Percentiles rank a stretch among this genome's conserved stretches.
These are phyloP conservation scores for Falcunculus frontatus DNA, from an alignment of 2,113 vertebrate genomes.

Conservation along the genomic window DNA sequence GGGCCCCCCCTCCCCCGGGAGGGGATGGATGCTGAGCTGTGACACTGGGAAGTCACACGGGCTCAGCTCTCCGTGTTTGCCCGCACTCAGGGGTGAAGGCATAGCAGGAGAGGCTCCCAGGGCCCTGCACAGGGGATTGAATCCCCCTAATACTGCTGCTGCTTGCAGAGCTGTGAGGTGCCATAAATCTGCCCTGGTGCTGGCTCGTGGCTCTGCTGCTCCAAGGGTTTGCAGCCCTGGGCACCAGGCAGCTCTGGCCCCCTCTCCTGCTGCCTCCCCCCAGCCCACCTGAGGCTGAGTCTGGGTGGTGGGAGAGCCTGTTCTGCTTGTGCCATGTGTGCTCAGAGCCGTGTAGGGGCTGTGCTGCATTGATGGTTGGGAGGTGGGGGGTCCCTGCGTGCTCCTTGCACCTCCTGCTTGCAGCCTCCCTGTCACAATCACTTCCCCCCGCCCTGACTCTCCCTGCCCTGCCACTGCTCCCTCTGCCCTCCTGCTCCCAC, in stretches of 20 bases:
- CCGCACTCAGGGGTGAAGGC: fast-evolving
- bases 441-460: fast-evolving
- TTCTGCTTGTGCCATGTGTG: background rate
- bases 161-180: background rate
- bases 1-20: fast-evolving
- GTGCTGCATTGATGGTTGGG: fast-evolving
- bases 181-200: background rate
- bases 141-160: background rate
- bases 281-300: fast-evolving
- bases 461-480: background rate
- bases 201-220: background rate
- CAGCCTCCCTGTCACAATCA: fast-evolving
- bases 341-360: fast-evolving
- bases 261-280: too few species aligned
- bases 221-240: background rate
- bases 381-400: fast-evolving
- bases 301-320: background rate
- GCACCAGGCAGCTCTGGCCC: background rate
- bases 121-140: too few species aligned
- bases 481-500: fast-evolving
- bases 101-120: background rate
- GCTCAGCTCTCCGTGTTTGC: fast-evolving
- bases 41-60: fast-evolving
- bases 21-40: background rate
- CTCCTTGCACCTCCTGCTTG: background rate